Evolutionary conservation across 1,140 invertebrate genomes (phyloP), one percentile per base, ranked within the genome.

Genomic region (Lanistes nyassanus): DNA sequence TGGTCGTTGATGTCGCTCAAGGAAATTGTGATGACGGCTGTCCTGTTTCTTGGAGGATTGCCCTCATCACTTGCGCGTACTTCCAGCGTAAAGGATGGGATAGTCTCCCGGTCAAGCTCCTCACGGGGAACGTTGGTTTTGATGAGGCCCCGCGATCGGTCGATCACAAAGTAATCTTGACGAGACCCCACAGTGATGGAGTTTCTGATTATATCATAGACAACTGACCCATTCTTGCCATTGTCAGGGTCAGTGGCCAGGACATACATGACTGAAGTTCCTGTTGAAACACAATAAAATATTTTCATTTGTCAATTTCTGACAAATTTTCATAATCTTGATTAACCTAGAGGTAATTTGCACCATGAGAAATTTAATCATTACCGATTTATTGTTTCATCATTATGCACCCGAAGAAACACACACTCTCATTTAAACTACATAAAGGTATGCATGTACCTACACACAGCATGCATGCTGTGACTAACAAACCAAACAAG

Each of bases 201-300:
- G 70, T 29, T 81, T 37, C 60, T 58, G 55, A 72, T 76, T 56
- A 82, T 83, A 55, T 80, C 79, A 36, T 84, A 84, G 19, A 79
- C 68, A 11, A 86, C 83, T 3, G 79, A 80, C 0, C 85, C 82
- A 70, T 85, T 86, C 26, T 76, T 58, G 23, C 83, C 84, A 21
- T 75, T 73, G 76, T 86, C 85, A 26, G 62, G 74, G 90, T 97
- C 96, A 91, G 96, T 96, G 7, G 97, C 96, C 82, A 95, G 91
- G 90, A 98, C 97, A 39, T 95, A 96, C 68, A 96, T 96, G 78
- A 96, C 97, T 75, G 95, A 95, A 65, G 96, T 97, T 34, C 92
- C 92, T 92, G 58, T 21, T 75, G 65, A 76, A 47, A 47, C 42
- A 47, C 42, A 47, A 47, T 47, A 47, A 3, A 47, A 47, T 6